Evolutionary conservation across 2,113 vertebrate genomes (phyloP).

Genomic region (Mormoops blainvillei): DNA sequence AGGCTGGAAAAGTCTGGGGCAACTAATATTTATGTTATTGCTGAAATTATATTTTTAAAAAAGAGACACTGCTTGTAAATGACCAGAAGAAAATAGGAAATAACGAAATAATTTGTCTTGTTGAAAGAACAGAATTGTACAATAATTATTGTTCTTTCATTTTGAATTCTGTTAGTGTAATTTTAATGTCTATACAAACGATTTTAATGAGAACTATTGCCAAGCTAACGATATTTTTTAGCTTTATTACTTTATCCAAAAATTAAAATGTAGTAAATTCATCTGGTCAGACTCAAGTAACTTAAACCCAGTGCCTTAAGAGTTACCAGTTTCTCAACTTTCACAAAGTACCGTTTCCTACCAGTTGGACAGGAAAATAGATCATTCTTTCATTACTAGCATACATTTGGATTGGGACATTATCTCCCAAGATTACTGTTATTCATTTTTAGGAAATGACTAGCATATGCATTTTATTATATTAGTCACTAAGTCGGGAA

Average conservation of each 20-base stretch:
- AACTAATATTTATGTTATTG: constrained; percentile 15
- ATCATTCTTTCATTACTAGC: background rate
- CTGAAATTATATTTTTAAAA: background rate
- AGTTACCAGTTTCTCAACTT: background rate
- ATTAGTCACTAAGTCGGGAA: background rate
- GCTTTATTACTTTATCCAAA: constrained; percentile 49
- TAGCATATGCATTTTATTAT: constrained; percentile 13
- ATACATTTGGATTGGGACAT: background rate
- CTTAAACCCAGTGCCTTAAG: background rate
- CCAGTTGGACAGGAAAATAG: background rate
- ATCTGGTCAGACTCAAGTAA: background rate
- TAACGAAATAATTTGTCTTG: constrained; percentile 38
- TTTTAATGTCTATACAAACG: constrained; percentile 31
- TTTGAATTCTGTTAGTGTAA: constrained; percentile 51
- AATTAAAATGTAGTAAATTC: background rate
- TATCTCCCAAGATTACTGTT: constrained; percentile 1
- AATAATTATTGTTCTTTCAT: constrained; percentile 32
- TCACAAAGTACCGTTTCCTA: background rate
- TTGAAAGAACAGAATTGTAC: background rate
- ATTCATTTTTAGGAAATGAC: background rate
- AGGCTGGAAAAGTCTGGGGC: background rate
- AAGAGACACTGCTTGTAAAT: background rate
- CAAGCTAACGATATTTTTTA: background rate
- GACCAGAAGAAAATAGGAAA: constrained; percentile 1
- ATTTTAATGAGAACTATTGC: constrained; percentile 37